Evolutionary conservation across 2,888 invertebrate genomes (phyloP).

Genomic region (Cactoblastis cactorum): DNA sequence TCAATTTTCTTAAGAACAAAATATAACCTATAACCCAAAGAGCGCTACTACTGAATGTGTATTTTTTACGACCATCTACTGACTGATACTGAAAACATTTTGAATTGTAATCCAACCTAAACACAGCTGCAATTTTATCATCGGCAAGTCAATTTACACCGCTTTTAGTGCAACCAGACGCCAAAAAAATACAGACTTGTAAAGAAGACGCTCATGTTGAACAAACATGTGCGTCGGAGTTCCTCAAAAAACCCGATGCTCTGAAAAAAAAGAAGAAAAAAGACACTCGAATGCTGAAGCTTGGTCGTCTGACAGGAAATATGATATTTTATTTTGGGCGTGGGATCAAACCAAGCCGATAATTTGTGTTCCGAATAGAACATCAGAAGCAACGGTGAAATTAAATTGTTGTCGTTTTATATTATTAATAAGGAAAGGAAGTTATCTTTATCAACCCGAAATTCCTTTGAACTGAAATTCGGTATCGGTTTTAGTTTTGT

Average conservation of each 20-base stretch:
- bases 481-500: constrained; percentile 13
- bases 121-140: constrained; percentile 14
- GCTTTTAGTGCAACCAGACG: constrained; percentile 29
- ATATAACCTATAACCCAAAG: too few relatives aligned
- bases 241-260: constrained; percentile 67
- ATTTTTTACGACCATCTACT: background rate
- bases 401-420: constrained; percentile 66
- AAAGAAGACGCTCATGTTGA: constrained; percentile 59
- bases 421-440: constrained; percentile 54
- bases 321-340: constrained; percentile 79
- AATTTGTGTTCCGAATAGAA: constrained; percentile 72
- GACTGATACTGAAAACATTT: constrained; percentile 2
- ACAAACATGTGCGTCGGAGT: constrained; percentile 74
- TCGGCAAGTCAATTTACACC: constrained; percentile 9
- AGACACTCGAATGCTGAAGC: constrained; percentile 69
- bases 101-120: constrained; percentile 6
- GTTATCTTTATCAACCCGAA: constrained; percentile 41
- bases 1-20: too few relatives aligned
- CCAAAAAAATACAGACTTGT: constrained; percentile 41
- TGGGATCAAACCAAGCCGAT: constrained; percentile 77
- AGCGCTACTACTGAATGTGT: background rate
- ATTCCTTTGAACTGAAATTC: constrained; percentile 32
- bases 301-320: constrained; percentile 74
- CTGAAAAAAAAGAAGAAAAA: constrained; percentile 64
- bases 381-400: constrained; percentile 64